phyloP scores from a whole-genome alignment of 2,797 vertebrate genomes.

The Squalus acanthias region DNA sequence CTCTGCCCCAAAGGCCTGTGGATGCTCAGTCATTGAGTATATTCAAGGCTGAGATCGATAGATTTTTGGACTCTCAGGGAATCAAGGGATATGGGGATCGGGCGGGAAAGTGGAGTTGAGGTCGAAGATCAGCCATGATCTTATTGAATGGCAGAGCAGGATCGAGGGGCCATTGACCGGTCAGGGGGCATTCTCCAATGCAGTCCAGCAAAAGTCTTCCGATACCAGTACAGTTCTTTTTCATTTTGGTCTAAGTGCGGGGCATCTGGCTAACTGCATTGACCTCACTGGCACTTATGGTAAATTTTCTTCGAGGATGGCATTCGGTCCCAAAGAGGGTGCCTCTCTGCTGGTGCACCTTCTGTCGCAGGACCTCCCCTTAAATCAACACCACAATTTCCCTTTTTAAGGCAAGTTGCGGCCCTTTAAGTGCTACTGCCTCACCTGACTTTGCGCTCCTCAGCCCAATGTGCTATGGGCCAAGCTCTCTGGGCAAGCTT shows the following conservation, averaged over 20 bases:
- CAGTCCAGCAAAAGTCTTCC: neutral
- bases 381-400: neutral
- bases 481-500: neutral
- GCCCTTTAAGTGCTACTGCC: neutral
- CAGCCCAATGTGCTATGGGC: neutral
- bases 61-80: too few species aligned
- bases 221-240: neutral
- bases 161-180: too few species aligned
- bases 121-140: too few species aligned
- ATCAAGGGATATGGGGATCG: too few species aligned
- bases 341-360: too few species aligned
- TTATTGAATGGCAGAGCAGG: too few species aligned
- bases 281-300: neutral
- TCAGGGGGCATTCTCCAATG: neutral
- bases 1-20: too few species aligned
- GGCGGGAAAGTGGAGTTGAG: too few species aligned
- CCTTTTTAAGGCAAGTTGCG: neutral
- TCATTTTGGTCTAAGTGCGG: neutral
- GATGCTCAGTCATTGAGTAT: too few species aligned
- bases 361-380: neutral
- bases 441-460: neutral
- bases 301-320: neutral
- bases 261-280: neutral
- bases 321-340: neutral
- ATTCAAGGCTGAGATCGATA: too few species aligned